Evolutionary conservation across 2,113 vertebrate genomes (phyloP).

Genomic region (Tetrao urogallus): DNA sequence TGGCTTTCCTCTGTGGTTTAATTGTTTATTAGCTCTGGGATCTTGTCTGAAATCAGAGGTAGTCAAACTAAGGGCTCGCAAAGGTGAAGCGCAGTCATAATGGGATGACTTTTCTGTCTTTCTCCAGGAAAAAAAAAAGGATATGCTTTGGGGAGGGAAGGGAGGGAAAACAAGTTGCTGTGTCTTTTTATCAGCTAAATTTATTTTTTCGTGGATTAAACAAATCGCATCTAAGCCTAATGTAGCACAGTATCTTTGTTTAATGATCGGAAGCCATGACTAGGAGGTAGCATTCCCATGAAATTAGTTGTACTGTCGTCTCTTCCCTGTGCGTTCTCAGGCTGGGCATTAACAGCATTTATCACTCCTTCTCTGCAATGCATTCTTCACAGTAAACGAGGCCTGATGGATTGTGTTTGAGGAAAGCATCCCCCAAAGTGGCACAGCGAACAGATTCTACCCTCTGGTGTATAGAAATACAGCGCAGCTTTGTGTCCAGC

Average conservation of each 20-base stretch:
- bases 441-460: constrained; percentile 1
- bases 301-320: background rate
- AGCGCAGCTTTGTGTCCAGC: background rate
- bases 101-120: background rate
- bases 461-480: constrained; percentile 4
- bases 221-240: background rate
- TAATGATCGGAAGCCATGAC: background rate
- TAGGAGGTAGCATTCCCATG: background rate
- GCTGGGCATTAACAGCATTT: constrained; percentile 19
- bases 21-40: background rate
- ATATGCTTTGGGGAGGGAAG: background rate
- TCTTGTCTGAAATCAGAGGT: constrained; percentile 15
- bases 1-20: constrained; percentile 23
- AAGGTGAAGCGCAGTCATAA: background rate
- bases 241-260: background rate
- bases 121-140: background rate
- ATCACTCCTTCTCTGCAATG: background rate
- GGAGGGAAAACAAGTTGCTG: background rate
- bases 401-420: constrained; percentile 11
- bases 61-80: constrained; percentile 1
- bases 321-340: background rate
- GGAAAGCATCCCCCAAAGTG: background rate
- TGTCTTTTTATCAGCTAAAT: background rate
- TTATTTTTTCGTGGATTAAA: constrained; percentile 9
- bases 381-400: background rate